A percentile compares a stretch with the other conserved stretches of the same genome.
Conservation (phyloP, 2,888 invertebrate genomes). For the Polydrusus tereticollis region DNA sequence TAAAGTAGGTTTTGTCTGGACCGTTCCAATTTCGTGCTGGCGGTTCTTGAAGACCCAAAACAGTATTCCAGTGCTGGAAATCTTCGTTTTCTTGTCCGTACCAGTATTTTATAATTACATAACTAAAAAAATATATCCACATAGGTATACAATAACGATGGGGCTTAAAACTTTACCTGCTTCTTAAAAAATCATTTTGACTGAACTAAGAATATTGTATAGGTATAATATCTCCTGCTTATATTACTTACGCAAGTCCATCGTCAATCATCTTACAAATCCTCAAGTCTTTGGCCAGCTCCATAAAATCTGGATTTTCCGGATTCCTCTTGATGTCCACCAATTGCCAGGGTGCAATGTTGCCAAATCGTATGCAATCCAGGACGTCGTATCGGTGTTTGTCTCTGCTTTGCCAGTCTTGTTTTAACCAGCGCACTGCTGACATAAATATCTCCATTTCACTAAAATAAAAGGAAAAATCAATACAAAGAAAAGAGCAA, state of each 20-base stretch:
- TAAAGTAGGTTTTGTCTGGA: constrained; percentile 77
- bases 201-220: background rate
- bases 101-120: constrained; percentile 83
- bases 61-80: constrained; percentile 79
- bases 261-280: constrained; percentile 85
- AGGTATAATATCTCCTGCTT: too few relatives aligned
- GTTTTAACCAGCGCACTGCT: constrained; percentile 83
- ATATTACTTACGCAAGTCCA: constrained; percentile 77
- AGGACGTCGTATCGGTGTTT: constrained; percentile 73
- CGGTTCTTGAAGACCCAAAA: constrained; percentile 77
- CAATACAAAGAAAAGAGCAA: too few relatives aligned
- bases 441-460: constrained; percentile 86
- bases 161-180: too few relatives aligned
- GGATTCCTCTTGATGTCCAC: constrained; percentile 83
- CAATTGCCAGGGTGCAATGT: constrained; percentile 85
- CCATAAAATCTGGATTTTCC: constrained; percentile 79
- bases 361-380: constrained; percentile 81
- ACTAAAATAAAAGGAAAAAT: constrained; percentile 59
- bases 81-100: constrained; percentile 80
- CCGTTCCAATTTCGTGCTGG: constrained; percentile 81
- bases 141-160: too few relatives aligned
- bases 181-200: background rate
- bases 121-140: constrained; percentile 70
- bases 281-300: constrained; percentile 75
- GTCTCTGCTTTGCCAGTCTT: constrained; percentile 76